Conservation (phyloP, 2,113 vertebrate species). For the Ploceus nigricollis region DNA sequence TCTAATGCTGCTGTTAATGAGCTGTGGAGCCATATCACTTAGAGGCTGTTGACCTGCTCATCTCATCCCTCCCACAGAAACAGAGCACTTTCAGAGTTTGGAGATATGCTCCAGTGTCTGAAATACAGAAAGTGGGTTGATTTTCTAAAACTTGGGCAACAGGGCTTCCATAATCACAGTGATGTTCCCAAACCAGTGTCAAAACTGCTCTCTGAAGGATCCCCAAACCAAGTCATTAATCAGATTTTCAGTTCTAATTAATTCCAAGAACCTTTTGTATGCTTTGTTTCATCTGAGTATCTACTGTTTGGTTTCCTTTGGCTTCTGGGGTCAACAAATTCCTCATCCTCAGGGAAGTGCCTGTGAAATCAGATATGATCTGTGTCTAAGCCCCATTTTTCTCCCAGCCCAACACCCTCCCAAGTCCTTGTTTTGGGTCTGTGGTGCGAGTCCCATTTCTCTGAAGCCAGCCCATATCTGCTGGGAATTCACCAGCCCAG, state of each 20-base stretch:
- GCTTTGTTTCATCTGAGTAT: slow-evolving; percentile 6
- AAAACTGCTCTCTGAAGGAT: slow-evolving; percentile 21
- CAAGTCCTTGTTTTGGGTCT: not conserved
- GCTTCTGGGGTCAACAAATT: not conserved
- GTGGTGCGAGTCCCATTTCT: accelerated
- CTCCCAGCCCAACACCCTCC: not conserved
- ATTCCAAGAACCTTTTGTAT: slow-evolving; percentile 24
- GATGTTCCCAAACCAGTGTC: not conserved
- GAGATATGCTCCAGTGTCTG: not conserved
- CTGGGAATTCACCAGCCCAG: not conserved
- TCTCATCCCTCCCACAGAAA: not conserved
- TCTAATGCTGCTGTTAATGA: not conserved
- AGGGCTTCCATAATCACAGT: not conserved
- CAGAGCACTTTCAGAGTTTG: not conserved
- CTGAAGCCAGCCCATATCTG: not conserved
- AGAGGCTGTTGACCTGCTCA: not conserved
- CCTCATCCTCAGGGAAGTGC: not conserved
- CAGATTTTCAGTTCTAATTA: slow-evolving; percentile 44
- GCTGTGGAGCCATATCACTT: not conserved
- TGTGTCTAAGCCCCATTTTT: not conserved
- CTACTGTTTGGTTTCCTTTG: not conserved
- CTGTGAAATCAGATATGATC: not conserved
- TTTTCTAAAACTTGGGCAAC: not conserved
- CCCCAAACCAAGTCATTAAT: slow-evolving; percentile 8
- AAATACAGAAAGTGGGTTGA: not conserved